Base-by-base conservation (phyloP, 2,113 vertebrate species). In the Gallinago undulata region DNA sequence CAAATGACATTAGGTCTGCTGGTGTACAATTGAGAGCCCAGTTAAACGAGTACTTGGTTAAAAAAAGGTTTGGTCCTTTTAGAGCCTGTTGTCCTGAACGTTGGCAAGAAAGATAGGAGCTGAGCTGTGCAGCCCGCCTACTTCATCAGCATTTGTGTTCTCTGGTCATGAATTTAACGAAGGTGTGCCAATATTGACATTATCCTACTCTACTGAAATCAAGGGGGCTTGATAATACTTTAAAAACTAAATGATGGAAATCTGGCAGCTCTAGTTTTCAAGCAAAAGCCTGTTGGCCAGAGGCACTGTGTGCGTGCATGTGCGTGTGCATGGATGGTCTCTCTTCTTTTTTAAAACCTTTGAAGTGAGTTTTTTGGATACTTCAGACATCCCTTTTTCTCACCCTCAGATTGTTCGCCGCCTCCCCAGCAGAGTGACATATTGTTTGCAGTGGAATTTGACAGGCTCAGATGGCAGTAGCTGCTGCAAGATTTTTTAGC, bases 381-480 rank as follows among this genome's bases (percentile, higher is more conserved):
- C 93, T 96, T 96, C 94, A 96, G 89, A 47, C 63, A 39, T 96
- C 95, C 94, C 55, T 96, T 96, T 96, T 97, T 97, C 95, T 97
- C 95, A 96, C 96, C 96, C 96, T 97, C 96, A 93, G 96, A 97
- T 97, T 96, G 93, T 95, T 96, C 95, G 22, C 95, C 63, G 84
- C 96, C 96, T 97, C 95, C 95, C 96, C 96, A 96, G 94, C 94
- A 97, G 93, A 96, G 96, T 97, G 96, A 97, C 96, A 97, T 97
- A 96, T 96, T 97, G 96, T 97, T 97, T 96, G 91, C 95, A 93
- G 93, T 94, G 96, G 96, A 96, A 95, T 97, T 96, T 97, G 96
- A 97, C 96, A 97, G 96, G 96, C 96, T 97, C 96, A 97, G 96
- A 97, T 97, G 96, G 96, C 93, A 96, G 94, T 89, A 96, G 96